Evolutionary conservation across 1,140 invertebrate species (phyloP).

Genomic region (Bombus sylvicola): DNA sequence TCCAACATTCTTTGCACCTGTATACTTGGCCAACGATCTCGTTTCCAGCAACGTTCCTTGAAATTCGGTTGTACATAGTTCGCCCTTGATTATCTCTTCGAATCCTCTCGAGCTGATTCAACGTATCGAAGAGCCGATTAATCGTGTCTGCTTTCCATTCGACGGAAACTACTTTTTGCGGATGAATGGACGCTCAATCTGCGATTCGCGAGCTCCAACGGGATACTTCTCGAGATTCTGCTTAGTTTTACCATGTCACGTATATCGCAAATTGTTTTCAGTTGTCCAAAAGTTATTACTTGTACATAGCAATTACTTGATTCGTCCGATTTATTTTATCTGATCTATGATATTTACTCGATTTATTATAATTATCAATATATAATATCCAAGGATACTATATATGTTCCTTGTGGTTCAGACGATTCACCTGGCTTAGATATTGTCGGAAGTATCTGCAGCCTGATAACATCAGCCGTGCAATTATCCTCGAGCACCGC

Average conservation of each 20-base stretch:
- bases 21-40: background rate
- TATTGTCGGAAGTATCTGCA: too few species aligned
- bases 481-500: too few species aligned
- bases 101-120: background rate
- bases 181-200: background rate
- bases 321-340: too few species aligned
- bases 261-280: too few species aligned
- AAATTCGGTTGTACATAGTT: background rate
- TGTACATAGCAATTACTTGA: too few species aligned
- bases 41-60: background rate
- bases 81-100: background rate
- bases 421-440: too few species aligned
- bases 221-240: background rate
- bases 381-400: too few species aligned
- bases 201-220: background rate
- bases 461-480: too few species aligned
- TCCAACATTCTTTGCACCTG: conserved; percentile 40
- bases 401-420: too few species aligned
- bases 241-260: background rate
- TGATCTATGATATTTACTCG: too few species aligned
- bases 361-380: too few species aligned
- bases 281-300: too few species aligned
- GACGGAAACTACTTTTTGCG: background rate
- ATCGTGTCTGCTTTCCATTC: background rate
- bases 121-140: background rate